These are phyloP conservation scores for Cichladusa arquata DNA, from an alignment of 2,113 vertebrate genomes.

Conservation along the genomic window DNA sequence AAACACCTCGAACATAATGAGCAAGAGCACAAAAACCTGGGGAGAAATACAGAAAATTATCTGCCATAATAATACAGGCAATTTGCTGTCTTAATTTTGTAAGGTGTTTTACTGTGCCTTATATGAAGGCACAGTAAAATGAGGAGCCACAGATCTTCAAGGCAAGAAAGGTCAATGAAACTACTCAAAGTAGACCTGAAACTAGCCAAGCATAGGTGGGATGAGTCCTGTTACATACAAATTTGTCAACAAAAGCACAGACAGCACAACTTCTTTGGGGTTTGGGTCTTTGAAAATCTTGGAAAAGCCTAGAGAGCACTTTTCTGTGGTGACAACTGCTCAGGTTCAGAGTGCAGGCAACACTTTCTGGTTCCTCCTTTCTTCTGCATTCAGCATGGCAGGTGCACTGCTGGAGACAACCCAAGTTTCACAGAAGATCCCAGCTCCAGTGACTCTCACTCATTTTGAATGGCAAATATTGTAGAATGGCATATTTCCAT, in stretches of 20 bases:
- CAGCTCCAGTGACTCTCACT: not conserved
- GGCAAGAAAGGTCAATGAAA: not conserved
- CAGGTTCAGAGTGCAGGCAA: not conserved
- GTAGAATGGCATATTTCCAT: not conserved
- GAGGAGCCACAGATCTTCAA: not conserved
- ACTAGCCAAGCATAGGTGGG: not conserved
- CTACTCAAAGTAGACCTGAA: not conserved
- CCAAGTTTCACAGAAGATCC: not conserved
- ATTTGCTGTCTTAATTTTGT: not conserved
- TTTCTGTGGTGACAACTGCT: not conserved
- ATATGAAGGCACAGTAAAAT: not conserved
- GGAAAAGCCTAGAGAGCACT: not conserved
- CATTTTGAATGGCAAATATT: not conserved
- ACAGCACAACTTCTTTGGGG: not conserved
- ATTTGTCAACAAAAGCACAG: not conserved
- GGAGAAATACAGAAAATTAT: not conserved
- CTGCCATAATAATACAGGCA: not conserved
- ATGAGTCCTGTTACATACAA: accelerated
- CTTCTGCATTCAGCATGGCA: not conserved
- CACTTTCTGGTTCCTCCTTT: not conserved
- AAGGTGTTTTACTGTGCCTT: too few species aligned
- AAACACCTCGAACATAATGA: not conserved
- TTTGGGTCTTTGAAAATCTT: not conserved
- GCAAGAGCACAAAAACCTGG: not conserved
- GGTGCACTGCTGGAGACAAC: not conserved